Percentiles rank a stretch among this genome's conserved stretches.
These are phyloP conservation scores for Setophaga coronata DNA, from an alignment of 2,113 vertebrate species.

Conservation along the genomic window DNA sequence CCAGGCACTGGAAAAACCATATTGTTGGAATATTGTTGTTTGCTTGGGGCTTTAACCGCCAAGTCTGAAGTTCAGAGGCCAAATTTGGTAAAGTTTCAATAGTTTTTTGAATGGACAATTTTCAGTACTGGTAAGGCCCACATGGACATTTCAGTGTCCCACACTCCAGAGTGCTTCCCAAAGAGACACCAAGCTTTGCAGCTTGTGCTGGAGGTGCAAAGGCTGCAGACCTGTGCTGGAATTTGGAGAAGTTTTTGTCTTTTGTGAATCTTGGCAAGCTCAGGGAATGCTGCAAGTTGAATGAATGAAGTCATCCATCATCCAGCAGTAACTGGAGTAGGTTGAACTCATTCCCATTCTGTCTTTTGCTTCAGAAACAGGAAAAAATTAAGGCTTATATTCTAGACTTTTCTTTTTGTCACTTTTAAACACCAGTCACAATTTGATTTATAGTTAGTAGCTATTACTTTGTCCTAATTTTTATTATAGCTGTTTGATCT, in stretches of 20 bases:
- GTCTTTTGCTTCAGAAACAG: neutral
- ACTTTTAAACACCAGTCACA: neutral
- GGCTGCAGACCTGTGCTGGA: neutral
- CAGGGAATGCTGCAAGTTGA: neutral
- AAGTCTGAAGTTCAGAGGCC: neutral
- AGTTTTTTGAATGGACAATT: neutral
- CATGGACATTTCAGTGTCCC: neutral
- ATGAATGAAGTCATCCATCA: conserved; percentile 20
- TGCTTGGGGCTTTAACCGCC: neutral
- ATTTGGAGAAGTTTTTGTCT: neutral
- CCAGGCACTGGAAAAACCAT: neutral
- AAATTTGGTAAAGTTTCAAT: neutral
- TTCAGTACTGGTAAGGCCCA: neutral
- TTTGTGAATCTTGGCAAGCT: neutral
- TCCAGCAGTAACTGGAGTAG: neutral
- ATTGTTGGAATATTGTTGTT: neutral
- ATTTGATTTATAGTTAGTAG: neutral
- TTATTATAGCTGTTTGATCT: neutral
- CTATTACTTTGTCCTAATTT: neutral
- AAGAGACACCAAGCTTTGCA: neutral
- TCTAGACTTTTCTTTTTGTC: neutral
- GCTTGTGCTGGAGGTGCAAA: neutral
- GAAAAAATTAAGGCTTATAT: neutral
- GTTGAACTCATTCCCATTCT: neutral
- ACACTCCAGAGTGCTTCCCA: neutral